Evolutionary conservation across 2,888 invertebrate genomes (phyloP).

Genomic region (Microplitis manilae): DNA sequence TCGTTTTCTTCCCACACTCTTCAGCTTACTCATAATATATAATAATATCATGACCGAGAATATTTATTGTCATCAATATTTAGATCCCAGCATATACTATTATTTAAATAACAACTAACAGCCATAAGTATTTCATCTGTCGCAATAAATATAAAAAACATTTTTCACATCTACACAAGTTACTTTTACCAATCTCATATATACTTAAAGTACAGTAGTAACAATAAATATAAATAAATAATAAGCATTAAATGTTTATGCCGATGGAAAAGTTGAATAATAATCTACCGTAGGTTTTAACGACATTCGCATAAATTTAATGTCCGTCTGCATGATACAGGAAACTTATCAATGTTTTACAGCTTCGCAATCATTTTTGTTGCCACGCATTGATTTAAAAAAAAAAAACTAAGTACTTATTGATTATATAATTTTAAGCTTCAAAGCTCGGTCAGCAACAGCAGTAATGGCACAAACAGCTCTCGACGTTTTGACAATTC

Average conservation of each 20-base stretch:
- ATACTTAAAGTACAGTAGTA: background rate
- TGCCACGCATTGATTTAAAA: background rate
- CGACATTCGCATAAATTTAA: background rate
- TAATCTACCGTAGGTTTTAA: background rate
- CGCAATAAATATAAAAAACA: too few species aligned
- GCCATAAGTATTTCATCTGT: too few species aligned
- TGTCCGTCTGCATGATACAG: background rate
- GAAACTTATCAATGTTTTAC: background rate
- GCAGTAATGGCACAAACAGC: background rate
- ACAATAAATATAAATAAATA: background rate
- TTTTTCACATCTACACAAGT: background rate
- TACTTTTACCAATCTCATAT: background rate
- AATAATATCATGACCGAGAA: background rate
- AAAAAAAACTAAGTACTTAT: background rate
- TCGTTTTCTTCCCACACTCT: slow-evolving; percentile 2
- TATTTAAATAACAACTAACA: too few species aligned
- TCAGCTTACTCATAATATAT: background rate
- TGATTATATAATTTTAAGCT: background rate
- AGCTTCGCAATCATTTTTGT: slow-evolving; percentile 10
- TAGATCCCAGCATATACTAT: background rate
- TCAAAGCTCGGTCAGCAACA: background rate
- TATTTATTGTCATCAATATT: background rate
- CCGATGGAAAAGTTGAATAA: background rate
- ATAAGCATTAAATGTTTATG: background rate
- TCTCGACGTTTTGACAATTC: slow-evolving; percentile 17